Conservation (phyloP, 2,797 vertebrate species). For the Todus mexicanus region DNA sequence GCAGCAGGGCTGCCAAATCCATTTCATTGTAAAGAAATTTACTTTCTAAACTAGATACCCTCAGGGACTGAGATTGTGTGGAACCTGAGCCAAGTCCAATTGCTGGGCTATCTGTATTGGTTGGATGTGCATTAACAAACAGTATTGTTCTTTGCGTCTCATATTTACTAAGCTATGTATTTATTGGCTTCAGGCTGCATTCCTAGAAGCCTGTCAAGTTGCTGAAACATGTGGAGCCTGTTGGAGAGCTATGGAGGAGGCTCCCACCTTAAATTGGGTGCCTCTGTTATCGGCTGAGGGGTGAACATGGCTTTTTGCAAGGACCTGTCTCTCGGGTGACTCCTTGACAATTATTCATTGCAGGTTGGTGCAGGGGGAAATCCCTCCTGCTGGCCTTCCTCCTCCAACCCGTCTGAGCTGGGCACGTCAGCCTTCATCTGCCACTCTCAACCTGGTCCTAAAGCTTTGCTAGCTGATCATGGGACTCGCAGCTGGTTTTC, state of each 20-base stretch:
- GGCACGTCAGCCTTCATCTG: rapidly evolving
- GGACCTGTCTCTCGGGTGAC: not conserved
- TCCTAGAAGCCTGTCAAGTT: slow-evolving; percentile 19
- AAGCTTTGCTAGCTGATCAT: not conserved
- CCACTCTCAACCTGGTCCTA: not conserved
- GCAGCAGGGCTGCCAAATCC: slow-evolving; percentile 60
- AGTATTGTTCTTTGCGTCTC: not conserved
- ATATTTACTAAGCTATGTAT: slow-evolving; percentile 17
- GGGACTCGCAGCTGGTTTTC: not conserved
- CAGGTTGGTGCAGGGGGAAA: not conserved
- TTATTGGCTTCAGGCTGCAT: slow-evolving; percentile 29
- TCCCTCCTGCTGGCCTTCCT: not conserved
- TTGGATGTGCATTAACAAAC: slow-evolving; percentile 9
- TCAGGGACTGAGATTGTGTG: slow-evolving; percentile 43
- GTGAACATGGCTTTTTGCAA: not conserved
- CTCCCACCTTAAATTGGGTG: not conserved
- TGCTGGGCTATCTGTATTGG: slow-evolving; percentile 19
- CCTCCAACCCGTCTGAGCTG: not conserved
- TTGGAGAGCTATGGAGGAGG: not conserved
- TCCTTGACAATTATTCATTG: not conserved
- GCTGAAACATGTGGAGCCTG: not conserved
- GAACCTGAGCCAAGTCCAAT: slow-evolving; percentile 58
- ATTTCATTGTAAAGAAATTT: slow-evolving; percentile 72
- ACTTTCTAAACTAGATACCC: slow-evolving; percentile 60
- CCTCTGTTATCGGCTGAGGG: not conserved